These are phyloP conservation scores for Alviniconcha marisindica DNA, from an alignment of 1,140 invertebrate species.

Conservation along the genomic window DNA sequence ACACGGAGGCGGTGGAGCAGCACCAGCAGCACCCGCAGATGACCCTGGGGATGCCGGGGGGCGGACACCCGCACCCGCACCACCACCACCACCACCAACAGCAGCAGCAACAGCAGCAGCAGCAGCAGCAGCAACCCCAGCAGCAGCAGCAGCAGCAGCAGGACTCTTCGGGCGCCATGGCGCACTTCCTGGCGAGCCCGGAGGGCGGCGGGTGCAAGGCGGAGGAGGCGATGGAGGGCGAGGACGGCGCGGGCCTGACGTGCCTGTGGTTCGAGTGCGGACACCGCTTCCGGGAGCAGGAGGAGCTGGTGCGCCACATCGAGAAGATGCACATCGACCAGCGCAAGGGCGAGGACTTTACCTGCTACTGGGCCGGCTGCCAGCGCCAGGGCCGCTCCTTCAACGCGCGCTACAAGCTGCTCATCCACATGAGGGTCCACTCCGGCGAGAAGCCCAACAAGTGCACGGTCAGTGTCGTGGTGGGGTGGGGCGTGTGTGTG, in stretches of 20 bases:
- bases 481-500: not conserved
- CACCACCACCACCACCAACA: conserved; percentile 29
- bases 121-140: conserved; percentile 47
- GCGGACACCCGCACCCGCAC: too few relatives aligned
- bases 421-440: conserved; percentile 97
- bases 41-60: conserved; percentile 23
- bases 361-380: conserved; percentile 94
- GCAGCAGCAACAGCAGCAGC: conserved; percentile 42
- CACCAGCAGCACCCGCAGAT: conserved; percentile 36
- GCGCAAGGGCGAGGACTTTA: conserved; percentile 90
- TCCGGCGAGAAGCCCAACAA: conserved; percentile 97
- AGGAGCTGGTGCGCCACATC: conserved; percentile 90
- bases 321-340: conserved; percentile 93
- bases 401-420: conserved; percentile 96
- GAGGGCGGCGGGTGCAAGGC: not conserved
- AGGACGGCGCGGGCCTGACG: conserved; percentile 64
- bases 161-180: conserved; percentile 49
- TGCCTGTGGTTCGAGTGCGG: conserved; percentile 94
- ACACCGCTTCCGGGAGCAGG: conserved; percentile 86
- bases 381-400: conserved; percentile 90
- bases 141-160: conserved; percentile 51
- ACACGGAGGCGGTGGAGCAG: conserved; percentile 67
- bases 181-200: conserved; percentile 34
- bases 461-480: conserved; percentile 88
- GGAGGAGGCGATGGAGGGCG: conserved; percentile 60